Base-by-base conservation (phyloP, 2,797 vertebrate genomes). In the Labeo calbasu region DNA sequence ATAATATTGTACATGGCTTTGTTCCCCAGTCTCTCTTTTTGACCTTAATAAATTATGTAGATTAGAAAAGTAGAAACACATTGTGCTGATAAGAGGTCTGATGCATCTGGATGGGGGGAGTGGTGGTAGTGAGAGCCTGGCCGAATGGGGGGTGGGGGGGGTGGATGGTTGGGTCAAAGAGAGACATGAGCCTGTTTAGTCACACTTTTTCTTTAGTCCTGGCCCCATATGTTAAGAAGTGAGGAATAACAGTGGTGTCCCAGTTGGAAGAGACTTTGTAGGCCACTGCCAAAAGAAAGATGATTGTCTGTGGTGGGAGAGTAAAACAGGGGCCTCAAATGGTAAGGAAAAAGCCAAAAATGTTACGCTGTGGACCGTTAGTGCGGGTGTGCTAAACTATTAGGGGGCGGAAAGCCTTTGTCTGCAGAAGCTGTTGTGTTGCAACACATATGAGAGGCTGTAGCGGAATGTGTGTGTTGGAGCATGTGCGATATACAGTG, bases 1-100 rank as follows among this genome's bases (percentile, higher is more conserved):
- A 94, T 91, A 95, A 95, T 95, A 94, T 94, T 95, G 93, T 93
- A 91, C 90, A 86, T 95, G 94, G 93, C 93, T 87, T 68, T 48
- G 86, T 93, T 94, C 93, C 93, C 89, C 88, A 61, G 72, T 48
- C 90, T 92, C 88, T 91, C 88, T 90, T 92, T 93, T 91, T 92
- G 90, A 91, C 91, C 88, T 89, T 92, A 93, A 94, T 94, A 94
- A 94, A 94, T 94, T 92, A 94, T 94, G 91, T 91, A 92, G 93
- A 95, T 95, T 94, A 93, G 92, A 92, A 93, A 95, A 93, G 92
- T 93, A 93, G 92, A 94, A 94, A 92, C 93, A 95, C 92, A 93
- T 94, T 94, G 91, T 89, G 50, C 88, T 91, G 92, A 94, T 94
- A 94, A 94, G 92, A 91, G 89, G 89, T 78, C 50, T 72, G 40